phyloP scores from a whole-genome alignment of 2,113 vertebrate species.

The Telmatochromis brachygnathus region DNA sequence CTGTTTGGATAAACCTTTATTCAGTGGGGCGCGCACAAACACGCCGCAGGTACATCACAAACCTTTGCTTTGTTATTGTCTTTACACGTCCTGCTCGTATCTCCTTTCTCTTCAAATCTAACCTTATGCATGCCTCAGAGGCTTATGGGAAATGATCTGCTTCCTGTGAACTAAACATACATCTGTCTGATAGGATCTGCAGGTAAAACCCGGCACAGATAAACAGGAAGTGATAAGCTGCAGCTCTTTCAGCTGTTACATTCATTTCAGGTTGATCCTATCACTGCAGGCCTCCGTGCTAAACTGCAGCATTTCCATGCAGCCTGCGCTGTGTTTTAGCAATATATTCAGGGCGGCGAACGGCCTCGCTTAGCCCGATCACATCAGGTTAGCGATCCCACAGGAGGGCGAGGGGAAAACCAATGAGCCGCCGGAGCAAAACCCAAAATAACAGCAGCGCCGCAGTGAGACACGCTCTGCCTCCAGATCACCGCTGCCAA shows the following conservation, averaged over 20 bases:
- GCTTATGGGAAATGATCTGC: constrained; percentile 12
- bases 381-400: constrained; percentile 5
- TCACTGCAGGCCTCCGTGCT: not conserved
- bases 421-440: not conserved
- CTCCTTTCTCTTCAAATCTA: not conserved
- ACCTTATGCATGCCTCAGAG: not conserved
- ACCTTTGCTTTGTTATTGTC: not conserved
- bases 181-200: constrained; percentile 7
- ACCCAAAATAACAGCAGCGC: not conserved
- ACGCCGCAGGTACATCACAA: not conserved
- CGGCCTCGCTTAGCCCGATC: not conserved
- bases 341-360: not conserved
- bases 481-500: constrained; percentile 11
- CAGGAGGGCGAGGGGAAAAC: constrained; percentile 2
- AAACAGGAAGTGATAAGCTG: not conserved
- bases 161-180: not conserved
- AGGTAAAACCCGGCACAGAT: not conserved
- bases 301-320: not conserved
- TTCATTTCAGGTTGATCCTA: constrained; percentile 16
- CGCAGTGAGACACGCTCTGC: constrained; percentile 15
- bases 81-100: not conserved
- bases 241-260: not conserved
- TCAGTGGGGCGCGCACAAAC: not conserved
- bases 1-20: not conserved
- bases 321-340: not conserved